A percentile compares a stretch with the other conserved stretches of the same genome.
These are phyloP conservation scores for Drosophila pseudotalamancana DNA, from an alignment of 2,888 invertebrate genomes.

Conservation along the genomic window DNA sequence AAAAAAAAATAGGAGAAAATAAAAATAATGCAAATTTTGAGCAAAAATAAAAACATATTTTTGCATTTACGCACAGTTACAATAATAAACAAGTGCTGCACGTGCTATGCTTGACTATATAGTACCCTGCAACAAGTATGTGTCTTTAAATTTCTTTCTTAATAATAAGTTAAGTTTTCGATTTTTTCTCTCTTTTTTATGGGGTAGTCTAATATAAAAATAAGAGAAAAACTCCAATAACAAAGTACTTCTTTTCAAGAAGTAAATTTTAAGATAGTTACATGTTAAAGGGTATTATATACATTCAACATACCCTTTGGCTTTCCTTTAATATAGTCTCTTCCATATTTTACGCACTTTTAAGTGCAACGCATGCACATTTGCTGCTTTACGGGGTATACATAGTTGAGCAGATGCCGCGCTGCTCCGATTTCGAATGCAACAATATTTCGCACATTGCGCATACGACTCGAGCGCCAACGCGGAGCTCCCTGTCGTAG, in stretches of 20 bases:
- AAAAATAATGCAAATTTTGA: slow-evolving; percentile 3
- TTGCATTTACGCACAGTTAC: slow-evolving; percentile 38
- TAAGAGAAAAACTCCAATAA: too few relatives aligned
- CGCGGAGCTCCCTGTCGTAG: slow-evolving; percentile 47
- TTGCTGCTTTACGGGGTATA: slow-evolving; percentile 18
- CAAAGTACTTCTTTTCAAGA: too few relatives aligned
- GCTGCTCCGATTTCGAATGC: slow-evolving; percentile 13
- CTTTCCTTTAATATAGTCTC: too few relatives aligned
- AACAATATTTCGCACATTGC: slow-evolving; percentile 32
- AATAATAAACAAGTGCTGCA: slow-evolving; percentile 16
- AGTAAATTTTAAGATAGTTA: too few relatives aligned
- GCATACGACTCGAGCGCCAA: slow-evolving; percentile 57
- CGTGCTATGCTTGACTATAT: background rate
- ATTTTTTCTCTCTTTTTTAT: too few relatives aligned
- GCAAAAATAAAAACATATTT: slow-evolving; percentile 45
- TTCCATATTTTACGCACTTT: too few relatives aligned
- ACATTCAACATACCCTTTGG: too few relatives aligned
- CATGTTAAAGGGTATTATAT: too few relatives aligned
- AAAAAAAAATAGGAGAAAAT: background rate
- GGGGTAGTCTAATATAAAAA: too few relatives aligned
- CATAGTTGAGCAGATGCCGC: background rate
- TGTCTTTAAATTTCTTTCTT: background rate
- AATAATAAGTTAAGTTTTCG: background rate
- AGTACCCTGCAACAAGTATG: slow-evolving; percentile 15
- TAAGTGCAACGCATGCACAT: background rate